phyloP scores from a whole-genome alignment of 2,113 vertebrate species.

The Holacanthus passer region DNA sequence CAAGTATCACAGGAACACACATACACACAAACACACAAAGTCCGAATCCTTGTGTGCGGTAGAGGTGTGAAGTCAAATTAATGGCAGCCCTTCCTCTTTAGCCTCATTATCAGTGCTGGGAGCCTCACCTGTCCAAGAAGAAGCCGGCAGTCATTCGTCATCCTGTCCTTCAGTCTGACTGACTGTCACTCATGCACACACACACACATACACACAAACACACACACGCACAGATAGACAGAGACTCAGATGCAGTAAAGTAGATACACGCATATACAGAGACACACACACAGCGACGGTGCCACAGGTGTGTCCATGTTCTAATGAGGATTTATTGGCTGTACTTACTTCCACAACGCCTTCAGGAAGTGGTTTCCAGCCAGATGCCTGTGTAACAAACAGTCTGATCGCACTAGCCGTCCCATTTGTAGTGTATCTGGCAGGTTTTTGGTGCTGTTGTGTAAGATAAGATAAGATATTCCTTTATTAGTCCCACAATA shows the following conservation, averaged over 20 bases:
- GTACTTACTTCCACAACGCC: slow-evolving; percentile 30
- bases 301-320: slow-evolving; percentile 43
- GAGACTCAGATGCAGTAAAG: not conserved
- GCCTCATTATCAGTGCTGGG: slow-evolving; percentile 75
- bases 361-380: slow-evolving; percentile 27
- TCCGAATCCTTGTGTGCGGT: slow-evolving; percentile 40
- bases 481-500: too few relatives aligned
- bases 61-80: slow-evolving; percentile 61
- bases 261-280: not conserved
- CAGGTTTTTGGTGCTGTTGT: not conserved
- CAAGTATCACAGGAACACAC: not conserved
- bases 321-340: slow-evolving; percentile 74
- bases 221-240: slow-evolving; percentile 22
- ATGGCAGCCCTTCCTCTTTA: slow-evolving; percentile 66
- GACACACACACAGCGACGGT: slow-evolving; percentile 14
- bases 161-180: slow-evolving; percentile 69
- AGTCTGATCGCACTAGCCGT: not conserved
- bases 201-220: slow-evolving; percentile 16
- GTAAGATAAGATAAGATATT: too few relatives aligned
- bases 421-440: not conserved
- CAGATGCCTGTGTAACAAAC: slow-evolving; percentile 11
- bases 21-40: not conserved
- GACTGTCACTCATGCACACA: slow-evolving; percentile 61
- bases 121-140: slow-evolving; percentile 69
- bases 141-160: slow-evolving; percentile 78